Percentiles rank a stretch among this genome's conserved stretches.
phyloP scores from a whole-genome alignment of 2,888 invertebrate genomes.

The Caenorhabditis sp. region DNA sequence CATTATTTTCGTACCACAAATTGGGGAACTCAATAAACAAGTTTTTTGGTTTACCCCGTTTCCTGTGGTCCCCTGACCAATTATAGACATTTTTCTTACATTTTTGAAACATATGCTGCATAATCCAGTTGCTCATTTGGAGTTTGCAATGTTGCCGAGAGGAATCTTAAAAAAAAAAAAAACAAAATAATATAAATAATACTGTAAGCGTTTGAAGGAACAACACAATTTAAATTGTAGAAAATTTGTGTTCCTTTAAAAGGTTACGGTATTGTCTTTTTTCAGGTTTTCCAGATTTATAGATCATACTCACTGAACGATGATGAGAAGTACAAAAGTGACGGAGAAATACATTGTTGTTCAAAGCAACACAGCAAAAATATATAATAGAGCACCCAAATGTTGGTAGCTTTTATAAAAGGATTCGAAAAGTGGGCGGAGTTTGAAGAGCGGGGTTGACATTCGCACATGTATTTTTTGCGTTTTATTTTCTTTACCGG shows the following conservation, averaged over 20 bases:
- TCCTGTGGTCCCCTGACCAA: background rate
- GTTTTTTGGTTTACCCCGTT: background rate
- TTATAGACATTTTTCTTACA: constrained; percentile 8
- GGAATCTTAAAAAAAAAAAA: constrained; percentile 19
- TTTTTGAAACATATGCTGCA: constrained; percentile 24
- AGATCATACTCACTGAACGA: constrained; percentile 26
- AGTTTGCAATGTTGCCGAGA: constrained; percentile 18
- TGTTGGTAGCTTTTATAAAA: constrained; percentile 4
- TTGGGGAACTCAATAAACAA: background rate
- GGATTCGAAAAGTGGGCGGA: constrained; percentile 6
- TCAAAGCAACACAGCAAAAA: background rate
- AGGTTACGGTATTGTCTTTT: no score
- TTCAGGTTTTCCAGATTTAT: constrained; percentile 7
- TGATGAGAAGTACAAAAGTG: constrained; percentile 21
- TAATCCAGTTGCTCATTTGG: constrained; percentile 31
- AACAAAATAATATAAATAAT: no score
- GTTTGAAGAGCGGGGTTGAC: background rate
- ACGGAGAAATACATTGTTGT: constrained; percentile 24
- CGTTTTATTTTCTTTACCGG: background rate
- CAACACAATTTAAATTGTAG: no score
- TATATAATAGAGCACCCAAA: constrained; percentile 11
- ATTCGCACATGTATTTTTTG: background rate
- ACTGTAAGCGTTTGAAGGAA: no score
- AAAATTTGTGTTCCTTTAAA: no score
- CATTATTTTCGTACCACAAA: no score